Conservation (phyloP, 1,140 invertebrate genomes). For the Galendromus occidentalis region DNA sequence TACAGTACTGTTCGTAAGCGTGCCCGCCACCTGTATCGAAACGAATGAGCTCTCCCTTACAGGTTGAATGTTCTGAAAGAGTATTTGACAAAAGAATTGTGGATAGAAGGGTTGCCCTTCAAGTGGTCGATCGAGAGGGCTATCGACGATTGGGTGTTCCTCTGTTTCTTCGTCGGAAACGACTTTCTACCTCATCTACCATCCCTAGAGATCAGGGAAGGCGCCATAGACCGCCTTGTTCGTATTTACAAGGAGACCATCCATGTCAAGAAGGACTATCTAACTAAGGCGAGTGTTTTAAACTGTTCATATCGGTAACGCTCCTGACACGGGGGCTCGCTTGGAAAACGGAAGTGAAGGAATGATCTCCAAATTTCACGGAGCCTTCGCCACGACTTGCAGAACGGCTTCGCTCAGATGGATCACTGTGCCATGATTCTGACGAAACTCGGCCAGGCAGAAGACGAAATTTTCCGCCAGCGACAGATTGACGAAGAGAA, state of each 20-base stretch:
- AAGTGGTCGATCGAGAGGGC: constrained; percentile 41
- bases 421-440: constrained; percentile 78
- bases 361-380: no score
- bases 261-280: constrained; percentile 45
- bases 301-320: no score
- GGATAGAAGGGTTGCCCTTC: constrained; percentile 84
- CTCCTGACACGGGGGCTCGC: no score
- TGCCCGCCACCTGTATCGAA: constrained; percentile 21
- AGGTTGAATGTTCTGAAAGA: constrained; percentile 75
- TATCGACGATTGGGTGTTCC: constrained; percentile 98
- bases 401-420: constrained; percentile 61
- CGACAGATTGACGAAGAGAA: constrained; percentile 62
- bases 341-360: no score
- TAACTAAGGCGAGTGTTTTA: neutral
- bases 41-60: neutral
- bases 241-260: constrained; percentile 85
- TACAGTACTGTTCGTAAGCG: neutral
- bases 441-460: constrained; percentile 70
- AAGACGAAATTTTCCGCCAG: constrained; percentile 93
- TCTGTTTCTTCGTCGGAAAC: constrained; percentile 99
- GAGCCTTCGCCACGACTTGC: neutral
- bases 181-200: constrained; percentile 97
- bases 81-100: constrained; percentile 74
- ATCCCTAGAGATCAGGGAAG: constrained; percentile 91
- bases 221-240: constrained; percentile 85